Evolutionary conservation across 2,797 vertebrate genomes (phyloP).

Genomic region (Poeciliopsis infans): DNA sequence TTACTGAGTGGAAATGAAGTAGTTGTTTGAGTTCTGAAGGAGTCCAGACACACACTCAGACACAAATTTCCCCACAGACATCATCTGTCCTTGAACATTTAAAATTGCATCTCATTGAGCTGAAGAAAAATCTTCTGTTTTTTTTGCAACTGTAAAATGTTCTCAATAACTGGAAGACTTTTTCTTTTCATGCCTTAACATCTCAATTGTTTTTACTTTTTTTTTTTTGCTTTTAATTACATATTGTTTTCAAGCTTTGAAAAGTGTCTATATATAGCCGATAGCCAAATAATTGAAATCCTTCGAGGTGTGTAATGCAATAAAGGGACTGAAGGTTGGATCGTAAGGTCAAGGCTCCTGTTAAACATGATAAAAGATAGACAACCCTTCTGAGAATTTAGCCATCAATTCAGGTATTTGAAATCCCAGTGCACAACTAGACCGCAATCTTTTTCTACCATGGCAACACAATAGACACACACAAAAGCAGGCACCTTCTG

Average conservation of each 20-base stretch:
- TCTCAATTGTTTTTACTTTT: constrained; percentile 7
- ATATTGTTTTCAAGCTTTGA: constrained; percentile 4
- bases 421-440: constrained; percentile 5
- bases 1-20: constrained; percentile 48
- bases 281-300: constrained; percentile 3
- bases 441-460: constrained; percentile 2
- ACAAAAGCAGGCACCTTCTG: neutral
- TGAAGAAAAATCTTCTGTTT: neutral
- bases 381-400: constrained; percentile 24
- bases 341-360: constrained; percentile 1
- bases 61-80: constrained; percentile 9
- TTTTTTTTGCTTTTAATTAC: constrained; percentile 10
- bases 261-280: constrained; percentile 6
- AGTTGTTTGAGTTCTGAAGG: constrained; percentile 49
- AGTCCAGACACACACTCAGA: constrained; percentile 8
- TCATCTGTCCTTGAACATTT: constrained; percentile 53
- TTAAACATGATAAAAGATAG: constrained; percentile 19
- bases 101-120: constrained; percentile 25
- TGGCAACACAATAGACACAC: constrained; percentile 4
- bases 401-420: constrained; percentile 13
- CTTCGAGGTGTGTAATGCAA: constrained; percentile 11
- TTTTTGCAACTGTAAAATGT: constrained; percentile 30
- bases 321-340: constrained; percentile 9
- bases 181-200: neutral
- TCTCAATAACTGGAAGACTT: neutral